Evolutionary conservation across 2,113 vertebrate genomes (phyloP), one percentile per base, ranked within the genome.

Genomic region (Neogobius melanostomus): DNA sequence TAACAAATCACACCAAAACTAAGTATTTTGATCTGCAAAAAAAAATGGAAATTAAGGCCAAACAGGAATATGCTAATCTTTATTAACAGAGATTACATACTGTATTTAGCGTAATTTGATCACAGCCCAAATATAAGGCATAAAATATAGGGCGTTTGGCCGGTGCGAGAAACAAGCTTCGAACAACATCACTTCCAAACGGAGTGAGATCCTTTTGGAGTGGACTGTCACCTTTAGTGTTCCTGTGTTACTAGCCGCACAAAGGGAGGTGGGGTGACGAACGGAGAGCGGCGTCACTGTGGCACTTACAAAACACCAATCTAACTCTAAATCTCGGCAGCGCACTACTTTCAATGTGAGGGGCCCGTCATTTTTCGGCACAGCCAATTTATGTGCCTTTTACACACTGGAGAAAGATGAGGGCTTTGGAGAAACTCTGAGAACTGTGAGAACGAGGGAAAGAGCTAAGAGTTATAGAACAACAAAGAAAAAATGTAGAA

Each of bases 191-290:
- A 43, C 69, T 49, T 56, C 56, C 12, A 36, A 69, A 15, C 59
- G 62, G 64, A 45, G 63, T 43, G 7, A 4, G 46, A 44, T 44
- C 49, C 44, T 82, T 85, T 85, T 70, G 77, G 77, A 82, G 15
- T 52, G 71, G 48, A 15, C 72, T 71, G 84, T 72, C 79, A 89
- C n/a, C 70, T 87, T 92, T 88, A 74, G 79, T 79, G 78, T 85
- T 91, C 88, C 87, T 89, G 86, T 89, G 88, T 85, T 60, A 87
- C 68, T 71, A 47, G 50, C 63, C 72, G 36, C 28, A 75, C 61
- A 74, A 84, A 76, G 36, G 60, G 70, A 80, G 82, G 87, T 9
- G 77, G 81, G 69, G 79, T 65, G n/a, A 60, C 6, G 52, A 73
- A 76, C 65, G 68, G 44, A 84, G 67, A 74, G 61, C 70, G 11